Evolutionary conservation across 2,797 vertebrate species (phyloP), one percentile per base, ranked within the genome.

Genomic region (Takifugu rubripes): DNA sequence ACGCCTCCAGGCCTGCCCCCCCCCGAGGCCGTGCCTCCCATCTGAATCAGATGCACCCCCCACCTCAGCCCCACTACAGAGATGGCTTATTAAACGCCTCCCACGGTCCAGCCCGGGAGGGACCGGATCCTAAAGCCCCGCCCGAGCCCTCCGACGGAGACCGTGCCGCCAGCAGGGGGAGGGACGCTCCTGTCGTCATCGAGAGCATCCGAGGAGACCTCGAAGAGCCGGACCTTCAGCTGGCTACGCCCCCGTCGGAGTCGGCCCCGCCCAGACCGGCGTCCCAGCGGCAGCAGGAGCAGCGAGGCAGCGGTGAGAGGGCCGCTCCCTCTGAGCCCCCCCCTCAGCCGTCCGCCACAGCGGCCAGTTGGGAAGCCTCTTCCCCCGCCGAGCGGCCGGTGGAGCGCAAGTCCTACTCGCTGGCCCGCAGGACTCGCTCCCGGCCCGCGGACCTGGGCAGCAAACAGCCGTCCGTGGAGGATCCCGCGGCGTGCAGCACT

Each of bases 351-450:
- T 43, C 56, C 1, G 27, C 53, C 16, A 16, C 56, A 3, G 40
- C 49, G 0, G n/a, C 66, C 55, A 69, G 56, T 44, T 70, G 70
- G 54, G 90, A 90, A 7, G 66, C 67, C 0, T 91, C 91, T 0
- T 86, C 91, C 3, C 86, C 87, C 15, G 82, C 92, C 0, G 96
- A 98, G 81, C 91, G 92, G 62, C 94, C 94, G 0, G 70, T 96
- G 2, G 97, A 98, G 74, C 94, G 95, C 73, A 99, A 98, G 64
- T 99, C 97, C 0, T 99, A 98, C 69, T 94, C 94, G 0, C 91
- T 94, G 59, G 96, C 90, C 4, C 93, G 97, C 69, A 93, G 96
- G 84, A 97, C 93, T 79, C 92, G 97, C 53, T 88, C 91, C 25
- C 94, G 96, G 57, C 93, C 92, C 2, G 89, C 94, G 0, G 96